Conservation (phyloP, 2,797 vertebrate species). For the Chelon labrosus region DNA sequence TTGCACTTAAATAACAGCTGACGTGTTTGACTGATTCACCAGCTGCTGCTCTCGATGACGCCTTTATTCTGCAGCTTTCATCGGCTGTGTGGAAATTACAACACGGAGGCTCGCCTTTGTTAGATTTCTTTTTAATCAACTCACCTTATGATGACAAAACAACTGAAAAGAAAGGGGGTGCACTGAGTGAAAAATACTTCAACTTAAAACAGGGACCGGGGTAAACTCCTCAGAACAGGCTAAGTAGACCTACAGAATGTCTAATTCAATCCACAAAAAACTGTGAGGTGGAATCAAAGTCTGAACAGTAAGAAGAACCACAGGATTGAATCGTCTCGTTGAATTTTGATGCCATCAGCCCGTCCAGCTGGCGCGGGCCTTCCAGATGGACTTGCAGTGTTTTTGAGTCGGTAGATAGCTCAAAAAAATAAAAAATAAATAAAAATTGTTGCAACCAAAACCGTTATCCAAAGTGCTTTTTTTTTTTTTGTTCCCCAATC, state of each 20-base stretch:
- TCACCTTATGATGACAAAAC: slow-evolving; percentile 61
- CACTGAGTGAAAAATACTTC: slow-evolving; percentile 49
- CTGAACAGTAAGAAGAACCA: slow-evolving; percentile 30
- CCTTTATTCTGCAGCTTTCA: background rate
- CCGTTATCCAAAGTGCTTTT: slow-evolving; percentile 75
- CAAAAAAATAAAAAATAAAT: background rate
- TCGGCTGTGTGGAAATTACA: slow-evolving; percentile 15
- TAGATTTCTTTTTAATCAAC: slow-evolving; percentile 57
- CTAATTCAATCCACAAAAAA: slow-evolving; percentile 35
- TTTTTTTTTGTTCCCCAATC: slow-evolving; percentile 74
- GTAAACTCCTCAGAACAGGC: background rate
- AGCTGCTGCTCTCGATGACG: too few relatives aligned
- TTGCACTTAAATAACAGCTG: too few relatives aligned
- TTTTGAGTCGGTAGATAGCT: slow-evolving; percentile 15
- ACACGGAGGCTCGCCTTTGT: slow-evolving; percentile 19
- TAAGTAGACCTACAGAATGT: slow-evolving; percentile 15
- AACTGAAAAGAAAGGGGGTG: slow-evolving; percentile 63
- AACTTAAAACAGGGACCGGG: slow-evolving; percentile 40
- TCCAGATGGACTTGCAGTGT: slow-evolving; percentile 15
- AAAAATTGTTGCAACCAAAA: slow-evolving; percentile 19
- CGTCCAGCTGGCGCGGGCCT: background rate
- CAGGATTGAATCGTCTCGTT: slow-evolving; percentile 4
- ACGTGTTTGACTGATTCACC: too few relatives aligned
- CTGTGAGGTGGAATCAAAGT: slow-evolving; percentile 34
- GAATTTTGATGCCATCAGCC: slow-evolving; percentile 1